Percentiles rank a stretch among this genome's conserved stretches.
Conservation (phyloP, 2,888 invertebrate genomes). For the Stenurella melanura region DNA sequence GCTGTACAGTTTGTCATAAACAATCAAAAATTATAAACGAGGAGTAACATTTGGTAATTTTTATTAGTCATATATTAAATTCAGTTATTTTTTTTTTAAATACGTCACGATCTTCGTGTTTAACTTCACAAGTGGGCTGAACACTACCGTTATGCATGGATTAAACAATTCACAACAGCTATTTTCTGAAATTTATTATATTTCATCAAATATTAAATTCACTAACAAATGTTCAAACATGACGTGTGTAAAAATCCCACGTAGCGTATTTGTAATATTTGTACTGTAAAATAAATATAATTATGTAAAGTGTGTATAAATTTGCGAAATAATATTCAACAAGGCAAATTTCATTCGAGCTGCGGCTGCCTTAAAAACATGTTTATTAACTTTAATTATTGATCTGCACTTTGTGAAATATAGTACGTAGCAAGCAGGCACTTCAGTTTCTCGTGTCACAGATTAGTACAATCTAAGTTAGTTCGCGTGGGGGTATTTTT, state of each 20-base stretch:
- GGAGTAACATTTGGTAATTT: too few relatives aligned
- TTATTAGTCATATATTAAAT: too few relatives aligned
- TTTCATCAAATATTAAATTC: background rate
- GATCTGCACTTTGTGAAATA: background rate
- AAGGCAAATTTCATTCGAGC: background rate
- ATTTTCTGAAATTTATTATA: background rate
- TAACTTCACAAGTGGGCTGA: background rate
- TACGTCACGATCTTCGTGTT: background rate
- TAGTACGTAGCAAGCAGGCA: too few relatives aligned
- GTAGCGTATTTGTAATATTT: background rate
- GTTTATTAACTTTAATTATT: constrained; percentile 12
- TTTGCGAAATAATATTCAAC: constrained; percentile 25
- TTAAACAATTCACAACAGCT: background rate
- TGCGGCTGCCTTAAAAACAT: background rate
- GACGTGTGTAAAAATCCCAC: background rate
- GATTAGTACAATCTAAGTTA: too few relatives aligned
- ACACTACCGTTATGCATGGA: background rate
- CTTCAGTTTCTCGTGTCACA: too few relatives aligned
- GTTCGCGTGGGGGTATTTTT: too few relatives aligned
- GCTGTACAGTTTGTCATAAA: too few relatives aligned
- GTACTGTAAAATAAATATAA: constrained; percentile 13
- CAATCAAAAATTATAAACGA: too few relatives aligned
- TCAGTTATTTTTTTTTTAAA: background rate
- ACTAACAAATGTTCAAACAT: background rate
- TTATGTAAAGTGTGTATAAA: constrained; percentile 11